phyloP scores from a whole-genome alignment of 2,113 vertebrate genomes.

The Phaethornis superciliosus region DNA sequence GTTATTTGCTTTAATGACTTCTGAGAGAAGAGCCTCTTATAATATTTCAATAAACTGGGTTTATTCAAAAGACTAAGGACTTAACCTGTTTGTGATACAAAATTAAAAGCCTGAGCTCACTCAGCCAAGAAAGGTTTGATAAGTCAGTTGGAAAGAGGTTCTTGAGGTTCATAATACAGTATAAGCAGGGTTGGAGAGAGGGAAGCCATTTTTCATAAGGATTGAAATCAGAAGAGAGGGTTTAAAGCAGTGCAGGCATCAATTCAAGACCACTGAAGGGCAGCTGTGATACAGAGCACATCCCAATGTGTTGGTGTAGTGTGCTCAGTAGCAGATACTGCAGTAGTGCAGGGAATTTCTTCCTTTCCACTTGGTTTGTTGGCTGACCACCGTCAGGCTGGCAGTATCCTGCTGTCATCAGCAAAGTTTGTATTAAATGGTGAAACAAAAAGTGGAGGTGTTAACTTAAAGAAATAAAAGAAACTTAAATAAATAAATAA shows the following conservation, averaged over 20 bases:
- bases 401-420: not conserved
- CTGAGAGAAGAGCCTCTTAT: not conserved
- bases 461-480: not conserved
- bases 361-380: not conserved
- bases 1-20: not conserved
- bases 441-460: not conserved
- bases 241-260: not conserved
- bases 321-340: not conserved
- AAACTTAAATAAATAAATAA: not conserved
- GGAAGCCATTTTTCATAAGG: not conserved
- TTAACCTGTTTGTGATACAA: not conserved
- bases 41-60: not conserved
- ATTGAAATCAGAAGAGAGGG: not conserved
- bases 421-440: not conserved
- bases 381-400: not conserved
- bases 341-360: not conserved
- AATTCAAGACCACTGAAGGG: not conserved
- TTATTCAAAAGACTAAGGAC: not conserved
- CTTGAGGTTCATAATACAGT: not conserved
- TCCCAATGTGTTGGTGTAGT: not conserved
- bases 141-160: not conserved
- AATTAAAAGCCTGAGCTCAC: not conserved
- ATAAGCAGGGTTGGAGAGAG: not conserved
- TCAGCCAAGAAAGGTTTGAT: not conserved
- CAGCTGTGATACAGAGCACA: not conserved